Evolutionary conservation across 2,888 invertebrate species (phyloP), one percentile per base, ranked within the genome.

Genomic region (Erynnis tages): DNA sequence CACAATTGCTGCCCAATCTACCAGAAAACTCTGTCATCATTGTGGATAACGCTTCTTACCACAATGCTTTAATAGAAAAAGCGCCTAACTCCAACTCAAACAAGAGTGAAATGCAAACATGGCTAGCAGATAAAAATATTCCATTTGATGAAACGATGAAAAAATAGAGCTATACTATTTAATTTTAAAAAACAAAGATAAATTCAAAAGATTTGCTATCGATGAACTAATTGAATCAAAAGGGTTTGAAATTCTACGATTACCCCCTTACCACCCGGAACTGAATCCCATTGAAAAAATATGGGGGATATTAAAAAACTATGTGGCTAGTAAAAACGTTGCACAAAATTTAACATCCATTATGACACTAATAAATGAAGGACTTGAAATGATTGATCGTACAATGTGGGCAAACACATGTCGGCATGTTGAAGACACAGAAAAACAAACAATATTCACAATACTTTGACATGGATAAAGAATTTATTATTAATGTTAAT

Each of bases 1-100:
- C 50, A 4, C 50, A 63, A 53, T 43, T 67, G 13, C 10, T 66
- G 13, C 60, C 62, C 21, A 66, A 64, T 54, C 53, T 66, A 5
- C 55, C 57, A 21, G 13, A 38, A 10, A 52, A 49, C 5, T 53
- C 63, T 40, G 50, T 56, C n/a, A 29, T 58, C 7, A 46, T 58
- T 4, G 16, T 56, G 34, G 56, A 54, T 45, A 58, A 61, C 55
- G 60, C 58, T 21, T 17, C 59, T 6, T 62, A 65, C 41, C 63
- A 64, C 46, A 62, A 57, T 30, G 19, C 13, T 14, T 10, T 7
- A 7, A 8, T 19, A 19, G 41, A 44, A 13, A 49, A 48, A 45
- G 7, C 4, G 5, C 56, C 54, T 4, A 54, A 45, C 16, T 45
- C 49, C 1, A 50, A 40, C 37, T 45, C 46, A 7, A 48, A 45